phyloP scores from a whole-genome alignment of 2,888 invertebrate genomes.

The Rhagonycha lutea region DNA sequence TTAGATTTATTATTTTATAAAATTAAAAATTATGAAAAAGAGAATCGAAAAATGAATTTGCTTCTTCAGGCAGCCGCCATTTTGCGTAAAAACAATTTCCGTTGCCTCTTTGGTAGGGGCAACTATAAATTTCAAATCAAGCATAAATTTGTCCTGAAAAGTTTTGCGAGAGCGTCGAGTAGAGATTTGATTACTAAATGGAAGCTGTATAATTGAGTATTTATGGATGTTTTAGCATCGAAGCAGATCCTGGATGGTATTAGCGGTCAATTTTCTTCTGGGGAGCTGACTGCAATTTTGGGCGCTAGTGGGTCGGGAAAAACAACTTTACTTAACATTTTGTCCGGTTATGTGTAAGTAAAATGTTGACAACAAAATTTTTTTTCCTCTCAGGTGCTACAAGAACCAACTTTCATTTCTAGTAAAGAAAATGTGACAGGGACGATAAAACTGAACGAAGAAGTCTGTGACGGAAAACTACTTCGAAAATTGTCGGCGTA shows the following conservation, averaged over 20 bases:
- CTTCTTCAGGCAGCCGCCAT: too few relatives aligned
- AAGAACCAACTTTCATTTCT: background rate
- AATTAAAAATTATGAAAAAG: too few relatives aligned
- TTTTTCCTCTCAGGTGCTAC: too few relatives aligned
- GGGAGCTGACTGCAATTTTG: constrained; percentile 71
- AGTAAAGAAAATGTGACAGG: background rate
- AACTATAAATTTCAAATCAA: too few relatives aligned
- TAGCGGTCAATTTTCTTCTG: constrained; percentile 65
- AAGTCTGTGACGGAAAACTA: background rate
- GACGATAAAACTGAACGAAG: background rate
- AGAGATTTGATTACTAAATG: too few relatives aligned
- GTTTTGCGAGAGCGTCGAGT: too few relatives aligned
- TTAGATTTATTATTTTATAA: too few relatives aligned
- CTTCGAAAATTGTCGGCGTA: background rate
- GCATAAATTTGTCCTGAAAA: too few relatives aligned
- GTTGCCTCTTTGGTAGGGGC: too few relatives aligned
- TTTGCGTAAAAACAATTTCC: too few relatives aligned
- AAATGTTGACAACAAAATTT: too few relatives aligned
- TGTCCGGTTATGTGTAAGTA: constrained; percentile 75
- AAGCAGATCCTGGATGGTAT: constrained; percentile 59
- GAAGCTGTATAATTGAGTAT: background rate
- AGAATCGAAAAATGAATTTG: too few relatives aligned
- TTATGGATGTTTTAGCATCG: constrained; percentile 47
- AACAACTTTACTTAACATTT: constrained; percentile 73
- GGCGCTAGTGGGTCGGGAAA: constrained; percentile 81